These are phyloP conservation scores for Anguilla anguilla DNA, from an alignment of 2,797 vertebrate genomes.

Conservation along the genomic window DNA sequence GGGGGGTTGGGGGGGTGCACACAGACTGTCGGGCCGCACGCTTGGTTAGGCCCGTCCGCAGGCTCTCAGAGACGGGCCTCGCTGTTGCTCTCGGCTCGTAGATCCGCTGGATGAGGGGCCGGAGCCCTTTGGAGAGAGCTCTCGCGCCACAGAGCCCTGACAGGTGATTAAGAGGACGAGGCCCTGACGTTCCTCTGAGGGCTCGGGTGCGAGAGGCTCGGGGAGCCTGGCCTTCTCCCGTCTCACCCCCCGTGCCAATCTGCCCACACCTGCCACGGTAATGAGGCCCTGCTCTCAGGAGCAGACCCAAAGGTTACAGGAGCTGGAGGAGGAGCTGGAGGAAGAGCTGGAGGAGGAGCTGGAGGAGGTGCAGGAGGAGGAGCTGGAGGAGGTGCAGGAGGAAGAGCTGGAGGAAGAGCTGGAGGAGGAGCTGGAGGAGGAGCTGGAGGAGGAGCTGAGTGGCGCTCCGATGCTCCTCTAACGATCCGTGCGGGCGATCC, in stretches of 20 bases:
- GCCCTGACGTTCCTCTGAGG: slow-evolving; percentile 8
- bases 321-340: neutral
- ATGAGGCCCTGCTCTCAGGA: neutral
- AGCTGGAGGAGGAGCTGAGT: too few relatives aligned
- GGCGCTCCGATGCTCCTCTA: neutral
- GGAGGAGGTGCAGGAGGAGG: too few relatives aligned
- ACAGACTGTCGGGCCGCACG: neutral
- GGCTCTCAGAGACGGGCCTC: neutral
- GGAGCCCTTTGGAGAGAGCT: neutral
- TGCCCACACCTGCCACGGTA: slow-evolving; percentile 1
- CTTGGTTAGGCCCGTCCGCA: neutral
- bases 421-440: too few relatives aligned
- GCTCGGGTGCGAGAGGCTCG: neutral
- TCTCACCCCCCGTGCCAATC: neutral
- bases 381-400: neutral
- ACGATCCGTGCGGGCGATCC: neutral
- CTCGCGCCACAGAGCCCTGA: neutral
- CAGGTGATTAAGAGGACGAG: slow-evolving; percentile 26
- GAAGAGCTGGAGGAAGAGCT: neutral
- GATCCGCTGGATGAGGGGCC: neutral
- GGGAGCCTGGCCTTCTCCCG: neutral
- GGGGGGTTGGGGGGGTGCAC: neutral
- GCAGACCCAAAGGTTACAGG: neutral
- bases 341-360: too few relatives aligned
- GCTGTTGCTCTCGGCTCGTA: neutral